Percentiles rank a stretch among this genome's conserved stretches.
Evolutionary conservation across 2,113 vertebrate genomes (phyloP).

Genomic region (Pollimyrus isidori): DNA sequence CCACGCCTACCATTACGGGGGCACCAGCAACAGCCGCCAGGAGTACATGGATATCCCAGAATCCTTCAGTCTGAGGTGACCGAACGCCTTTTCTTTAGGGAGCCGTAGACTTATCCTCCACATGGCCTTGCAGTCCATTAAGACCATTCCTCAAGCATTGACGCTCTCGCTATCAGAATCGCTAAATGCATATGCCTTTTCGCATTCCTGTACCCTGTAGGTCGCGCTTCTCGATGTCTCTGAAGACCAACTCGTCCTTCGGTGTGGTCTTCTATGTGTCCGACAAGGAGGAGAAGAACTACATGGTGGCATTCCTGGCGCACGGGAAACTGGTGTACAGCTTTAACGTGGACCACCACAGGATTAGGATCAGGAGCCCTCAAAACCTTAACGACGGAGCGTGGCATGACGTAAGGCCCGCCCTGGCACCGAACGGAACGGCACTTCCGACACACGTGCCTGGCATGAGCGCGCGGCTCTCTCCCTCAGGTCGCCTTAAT

Average conservation of each 20-base stretch:
- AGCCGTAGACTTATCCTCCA: neutral
- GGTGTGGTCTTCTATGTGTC: conserved; percentile 86
- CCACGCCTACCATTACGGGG: conserved; percentile 71
- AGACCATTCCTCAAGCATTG: neutral
- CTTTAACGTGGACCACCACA: conserved; percentile 73
- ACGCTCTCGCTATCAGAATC: neutral
- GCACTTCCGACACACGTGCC: neutral
- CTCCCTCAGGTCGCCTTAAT: conserved; percentile 72
- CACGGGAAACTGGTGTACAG: conserved; percentile 78
- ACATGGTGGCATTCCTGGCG: conserved; percentile 78
- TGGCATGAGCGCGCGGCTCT: neutral
- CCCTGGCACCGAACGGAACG: neutral
- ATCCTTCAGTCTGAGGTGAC: conserved; percentile 72
- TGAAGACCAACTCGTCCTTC: conserved; percentile 80
- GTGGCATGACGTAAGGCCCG: conserved; percentile 82
- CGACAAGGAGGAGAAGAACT: conserved; percentile 71
- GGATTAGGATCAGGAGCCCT: conserved; percentile 74
- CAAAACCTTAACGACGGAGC: conserved; percentile 78
- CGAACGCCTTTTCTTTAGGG: neutral
- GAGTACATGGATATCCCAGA: conserved; percentile 71
- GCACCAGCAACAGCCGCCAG: conserved; percentile 78
- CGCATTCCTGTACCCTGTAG: conserved; percentile 46
- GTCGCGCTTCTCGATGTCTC: conserved; percentile 78
- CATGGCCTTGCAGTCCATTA: neutral
- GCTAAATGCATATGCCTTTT: neutral